Percentiles rank a stretch among this genome's conserved stretches.
Conservation (phyloP, 2,113 vertebrate species). For the Zosterops hypoxanthus region DNA sequence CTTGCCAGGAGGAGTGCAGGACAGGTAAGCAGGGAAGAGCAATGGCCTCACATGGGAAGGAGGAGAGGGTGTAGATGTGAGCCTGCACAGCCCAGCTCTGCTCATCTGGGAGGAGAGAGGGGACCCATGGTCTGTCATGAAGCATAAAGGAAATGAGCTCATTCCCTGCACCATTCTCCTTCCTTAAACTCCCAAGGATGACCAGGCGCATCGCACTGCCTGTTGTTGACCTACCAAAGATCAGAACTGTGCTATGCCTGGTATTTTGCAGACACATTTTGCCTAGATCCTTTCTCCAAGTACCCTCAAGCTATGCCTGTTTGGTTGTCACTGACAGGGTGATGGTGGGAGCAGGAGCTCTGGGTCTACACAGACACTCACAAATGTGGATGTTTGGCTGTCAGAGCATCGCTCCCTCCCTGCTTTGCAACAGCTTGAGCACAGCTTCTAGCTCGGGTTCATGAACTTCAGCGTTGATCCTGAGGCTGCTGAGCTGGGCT, state of each 20-base stretch:
- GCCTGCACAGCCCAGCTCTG: accelerated
- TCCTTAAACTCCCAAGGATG: neutral
- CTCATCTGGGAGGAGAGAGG: neutral
- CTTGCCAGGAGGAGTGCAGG: accelerated
- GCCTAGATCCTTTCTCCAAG: neutral
- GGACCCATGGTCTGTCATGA: accelerated
- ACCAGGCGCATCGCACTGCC: neutral
- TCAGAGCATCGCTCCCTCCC: neutral
- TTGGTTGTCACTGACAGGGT: neutral
- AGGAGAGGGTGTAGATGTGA: neutral
- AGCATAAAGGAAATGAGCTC: neutral
- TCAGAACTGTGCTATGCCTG: neutral
- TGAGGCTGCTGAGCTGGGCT: neutral
- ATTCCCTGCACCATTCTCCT: neutral
- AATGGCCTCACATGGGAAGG: accelerated
- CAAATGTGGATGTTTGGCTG: neutral
- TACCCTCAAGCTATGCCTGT: neutral
- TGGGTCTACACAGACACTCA: too few relatives aligned
- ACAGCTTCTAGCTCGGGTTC: neutral
- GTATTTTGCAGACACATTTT: neutral
- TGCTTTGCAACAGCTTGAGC: neutral
- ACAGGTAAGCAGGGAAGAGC: neutral
- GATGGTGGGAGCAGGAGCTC: neutral
- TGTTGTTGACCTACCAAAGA: neutral
- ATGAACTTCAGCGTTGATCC: neutral